Evolutionary conservation across 2,797 vertebrate species (phyloP), one percentile per base, ranked within the genome.

Genomic region (Lagocephalus sceleratus): DNA sequence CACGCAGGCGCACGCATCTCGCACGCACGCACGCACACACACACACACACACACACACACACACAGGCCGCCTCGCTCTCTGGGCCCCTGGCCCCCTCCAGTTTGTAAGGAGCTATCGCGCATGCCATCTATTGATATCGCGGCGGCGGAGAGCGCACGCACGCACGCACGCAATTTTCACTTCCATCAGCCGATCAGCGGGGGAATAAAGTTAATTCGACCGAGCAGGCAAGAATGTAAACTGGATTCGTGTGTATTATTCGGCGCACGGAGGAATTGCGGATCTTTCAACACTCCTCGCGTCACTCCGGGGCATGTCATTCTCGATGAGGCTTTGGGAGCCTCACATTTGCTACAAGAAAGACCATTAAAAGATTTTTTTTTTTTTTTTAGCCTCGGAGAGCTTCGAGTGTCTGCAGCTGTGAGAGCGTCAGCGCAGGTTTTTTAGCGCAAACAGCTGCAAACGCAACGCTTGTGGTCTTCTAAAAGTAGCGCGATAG

Each of bases 51-150:
- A 29, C 68, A 39, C 71, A 44, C 68, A 39, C 65, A 48, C 65
- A 48, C 67, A 58, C 66, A 54, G 70, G 32, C 60, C 59, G 67
- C 66, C 72, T 78, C 73, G 68, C 73, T 74, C 66, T 62, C 53
- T 70, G 68, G 62, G 65, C 69, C 68, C 66, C 11, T 3, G 45
- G 52, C 49, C 62, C 66, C 64, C 49, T 73, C 56, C 71, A 47
- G 68, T 69, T 68, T 67, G 71, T 58, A 68, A 73, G 73, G 63
- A 52, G 76, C 71, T 75, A 83, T 76, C 81, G 57, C 78, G 80
- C 83, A 77, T 84, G 82, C 76, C 73, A 82, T 84, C 84, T 82
- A 79, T 84, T 83, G 79, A 88, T 85, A 72, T 65, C 63, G 72
- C 65, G 71, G 66, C 54, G 53, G 51, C 62, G 60, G 10, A 41